Evolutionary conservation across 2,113 vertebrate genomes (phyloP), one percentile per base, ranked within the genome.

Genomic region (Alosa alosa): DNA sequence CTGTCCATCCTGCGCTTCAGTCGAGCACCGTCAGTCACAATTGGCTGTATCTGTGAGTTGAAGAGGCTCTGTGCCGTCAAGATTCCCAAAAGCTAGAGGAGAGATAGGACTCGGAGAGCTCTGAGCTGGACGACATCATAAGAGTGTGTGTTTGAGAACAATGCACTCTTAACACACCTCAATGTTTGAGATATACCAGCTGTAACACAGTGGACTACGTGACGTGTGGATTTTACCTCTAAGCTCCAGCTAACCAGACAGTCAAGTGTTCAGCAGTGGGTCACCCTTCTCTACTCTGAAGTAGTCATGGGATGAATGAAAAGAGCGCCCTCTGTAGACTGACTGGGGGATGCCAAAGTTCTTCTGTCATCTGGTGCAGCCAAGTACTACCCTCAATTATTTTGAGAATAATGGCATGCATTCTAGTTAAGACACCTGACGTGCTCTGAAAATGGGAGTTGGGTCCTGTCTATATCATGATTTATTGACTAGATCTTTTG

Each of bases 1-100:
- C 94, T 99, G 49, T 95, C 96, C 0, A 84, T 99, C 36, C 95
- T 99, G 72, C 95, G 93, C 87, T 97, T 97, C 86, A 91, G 84
- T 46, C 9, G 83, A 44, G 41, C n/a, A 2, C 64, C 64, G 22
- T 75, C 39, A 20, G n/a, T 9, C 10, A 4, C 45, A 41, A 13
- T 8, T 36, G 36, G 13, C 31, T 15, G 72, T 0, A 13, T 17
- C 45, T 41, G 55, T 47, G 31, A 18, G 22, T 10, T n/a, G 55
- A 84, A 18, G 41, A 13, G 22, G 36, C 10, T 3, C 11, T 18
- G 82, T 60, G 31, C n/a, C 44, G 17, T 20, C 15, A 10, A 50
- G 22, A 13, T 8, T 11, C 3, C 57, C 46, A 36, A 64, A 3
- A 64, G 57, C 46, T 46, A n/a, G 0, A 50, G 41, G 31, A 86